These are phyloP conservation scores for Rhinopomastus cyanomelas DNA, from an alignment of 2,113 vertebrate genomes.

Conservation along the genomic window DNA sequence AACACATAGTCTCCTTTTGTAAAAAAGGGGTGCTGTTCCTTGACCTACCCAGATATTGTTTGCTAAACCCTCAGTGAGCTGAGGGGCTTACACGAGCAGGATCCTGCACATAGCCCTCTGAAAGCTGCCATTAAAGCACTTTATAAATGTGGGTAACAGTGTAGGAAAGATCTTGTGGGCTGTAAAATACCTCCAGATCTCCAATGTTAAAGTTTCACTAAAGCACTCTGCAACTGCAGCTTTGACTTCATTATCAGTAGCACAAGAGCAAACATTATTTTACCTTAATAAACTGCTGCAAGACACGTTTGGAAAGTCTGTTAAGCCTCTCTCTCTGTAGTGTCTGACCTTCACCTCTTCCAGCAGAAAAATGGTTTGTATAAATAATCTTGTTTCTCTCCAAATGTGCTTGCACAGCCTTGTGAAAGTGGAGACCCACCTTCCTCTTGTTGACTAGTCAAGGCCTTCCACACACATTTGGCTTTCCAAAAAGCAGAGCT, in stretches of 20 bases:
- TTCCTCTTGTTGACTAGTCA: background rate
- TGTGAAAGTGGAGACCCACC: background rate
- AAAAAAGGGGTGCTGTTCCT: constrained; percentile 4
- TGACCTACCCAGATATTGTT: background rate
- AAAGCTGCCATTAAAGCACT: constrained; percentile 11
- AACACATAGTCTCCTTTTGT: background rate
- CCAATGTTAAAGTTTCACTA: background rate
- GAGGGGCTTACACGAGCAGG: constrained; percentile 24
- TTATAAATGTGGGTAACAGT: background rate
- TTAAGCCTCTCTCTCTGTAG: background rate
- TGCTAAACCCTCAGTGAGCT: background rate
- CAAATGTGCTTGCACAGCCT: background rate
- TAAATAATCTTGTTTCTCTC: background rate
- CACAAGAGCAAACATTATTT: background rate
- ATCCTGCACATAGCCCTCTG: background rate
- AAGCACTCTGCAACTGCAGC: background rate
- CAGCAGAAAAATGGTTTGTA: background rate
- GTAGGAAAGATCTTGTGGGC: background rate
- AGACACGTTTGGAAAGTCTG: background rate
- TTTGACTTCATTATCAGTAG: background rate
- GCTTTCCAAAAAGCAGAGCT: background rate
- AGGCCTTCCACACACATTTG: rapidly evolving
- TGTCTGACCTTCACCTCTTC: background rate
- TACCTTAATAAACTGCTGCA: background rate
- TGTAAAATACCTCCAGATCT: background rate